Evolutionary conservation across 2,113 vertebrate genomes (phyloP).

Genomic region (Marmota flaviventris): DNA sequence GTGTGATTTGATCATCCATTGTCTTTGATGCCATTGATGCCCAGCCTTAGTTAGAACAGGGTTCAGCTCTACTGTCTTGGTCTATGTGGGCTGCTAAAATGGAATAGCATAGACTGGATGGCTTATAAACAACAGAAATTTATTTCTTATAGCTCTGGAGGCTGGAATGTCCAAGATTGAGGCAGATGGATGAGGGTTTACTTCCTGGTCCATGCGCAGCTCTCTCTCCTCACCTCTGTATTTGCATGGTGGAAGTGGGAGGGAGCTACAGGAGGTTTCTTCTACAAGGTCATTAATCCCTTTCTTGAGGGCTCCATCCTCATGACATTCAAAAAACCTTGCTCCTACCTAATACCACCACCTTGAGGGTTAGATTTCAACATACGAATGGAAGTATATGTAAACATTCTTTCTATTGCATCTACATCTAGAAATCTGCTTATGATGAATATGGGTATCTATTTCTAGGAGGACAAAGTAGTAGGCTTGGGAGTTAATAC

Average conservation of each 20-base stretch:
- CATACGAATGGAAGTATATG: background rate
- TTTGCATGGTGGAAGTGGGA: background rate
- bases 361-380: background rate
- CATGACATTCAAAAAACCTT: background rate
- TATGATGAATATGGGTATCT: background rate
- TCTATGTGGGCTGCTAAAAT: background rate
- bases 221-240: background rate
- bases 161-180: background rate
- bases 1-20: accelerated
- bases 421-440: background rate
- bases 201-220: background rate
- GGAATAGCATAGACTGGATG: background rate
- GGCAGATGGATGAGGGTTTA: background rate
- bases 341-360: too few species aligned
- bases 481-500: background rate
- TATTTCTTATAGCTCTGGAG: background rate
- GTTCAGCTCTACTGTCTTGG: background rate
- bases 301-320: background rate
- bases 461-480: background rate
- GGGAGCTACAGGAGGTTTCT: too few species aligned
- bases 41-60: background rate
- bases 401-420: background rate
- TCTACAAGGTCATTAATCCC: background rate
- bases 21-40: background rate
- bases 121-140: background rate